Base-by-base conservation (phyloP, 2,888 invertebrate species). In the Phortica magna region DNA sequence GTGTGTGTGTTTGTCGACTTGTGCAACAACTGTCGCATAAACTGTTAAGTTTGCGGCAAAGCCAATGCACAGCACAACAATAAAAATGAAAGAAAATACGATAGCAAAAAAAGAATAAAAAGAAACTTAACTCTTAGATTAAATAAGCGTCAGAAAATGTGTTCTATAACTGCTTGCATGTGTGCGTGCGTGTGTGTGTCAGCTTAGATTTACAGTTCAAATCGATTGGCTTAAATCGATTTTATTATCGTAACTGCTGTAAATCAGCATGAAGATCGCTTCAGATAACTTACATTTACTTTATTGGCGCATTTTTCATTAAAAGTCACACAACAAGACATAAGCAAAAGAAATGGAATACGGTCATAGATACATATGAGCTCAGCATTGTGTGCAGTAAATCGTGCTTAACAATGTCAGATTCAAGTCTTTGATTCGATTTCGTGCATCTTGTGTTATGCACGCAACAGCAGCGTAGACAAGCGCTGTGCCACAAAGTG, bases 161-260 rank as follows among this genome's bases (percentile, higher is more conserved):
- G 61, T 22, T 4, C 9, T 10, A 7, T 19, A 61, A 3, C 7
- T 19, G 22, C 10, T 61, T 41, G 39, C 14, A 67, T n/a, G 68
- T 68, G 43, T 68, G n/a, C 7, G 48, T 6, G 68, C 6, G 17
- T 12, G n/a, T 17, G 14, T 48, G 19, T 39, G 61, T 10, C 19
- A 10, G 68, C 19, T 68, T 68, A 68, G 48, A 68, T 68, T 68
- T 68, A 43, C 48, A 68, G 22, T 43, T 68, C n/a, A 68, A 68
- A 68, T 48, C 68, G 68, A 43, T 68, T 68, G 68, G 68, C 68
- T 68, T 43, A 68, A 68, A 31, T 68, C 19, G 61, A 10, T 61
- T 22, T 22, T 61, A 6, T 17, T 59, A 9, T 48, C 48, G 0
- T 7, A 48, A 48, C 48, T 48, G 48, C 48, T 48, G 9, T 14